Percentiles rank a stretch among this genome's conserved stretches.
Conservation (phyloP, 2,113 vertebrate species). For the Phalacrocorax carbo region DNA sequence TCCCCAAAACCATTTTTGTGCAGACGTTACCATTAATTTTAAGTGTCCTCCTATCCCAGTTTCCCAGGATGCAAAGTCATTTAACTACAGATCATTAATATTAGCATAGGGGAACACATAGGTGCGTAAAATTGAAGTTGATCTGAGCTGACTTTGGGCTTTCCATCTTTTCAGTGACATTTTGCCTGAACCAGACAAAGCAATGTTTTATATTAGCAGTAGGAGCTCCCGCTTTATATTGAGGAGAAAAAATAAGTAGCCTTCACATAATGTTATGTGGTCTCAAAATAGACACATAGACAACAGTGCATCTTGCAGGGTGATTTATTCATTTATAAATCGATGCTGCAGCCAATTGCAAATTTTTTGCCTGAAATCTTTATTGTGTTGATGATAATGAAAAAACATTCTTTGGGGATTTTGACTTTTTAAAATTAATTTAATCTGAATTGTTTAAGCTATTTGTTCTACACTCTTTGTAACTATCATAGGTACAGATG, state of each 20-base stretch:
- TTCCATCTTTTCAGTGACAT: background rate
- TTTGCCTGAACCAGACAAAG: background rate
- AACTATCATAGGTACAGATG: background rate
- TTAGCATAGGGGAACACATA: background rate
- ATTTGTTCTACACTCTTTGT: background rate
- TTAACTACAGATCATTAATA: background rate
- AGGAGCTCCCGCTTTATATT: background rate
- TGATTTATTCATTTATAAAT: background rate
- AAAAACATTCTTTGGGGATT: background rate
- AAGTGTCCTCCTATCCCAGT: background rate
- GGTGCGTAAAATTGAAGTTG: background rate
- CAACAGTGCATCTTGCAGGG: background rate
- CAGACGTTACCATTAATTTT: background rate
- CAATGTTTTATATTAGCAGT: background rate
- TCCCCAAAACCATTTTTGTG: background rate
- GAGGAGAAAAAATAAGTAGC: background rate
- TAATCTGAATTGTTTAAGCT: background rate
- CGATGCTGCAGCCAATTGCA: background rate
- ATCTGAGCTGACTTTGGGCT: background rate
- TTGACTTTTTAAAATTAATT: background rate
- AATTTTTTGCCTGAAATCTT: background rate
- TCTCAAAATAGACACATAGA: background rate
- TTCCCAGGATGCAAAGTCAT: background rate
- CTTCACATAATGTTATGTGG: background rate
- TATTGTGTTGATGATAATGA: background rate